A percentile compares a stretch with the other conserved stretches of the same genome.
phyloP scores from a whole-genome alignment of 1,140 invertebrate genomes.

The Drosophila funebris region DNA sequence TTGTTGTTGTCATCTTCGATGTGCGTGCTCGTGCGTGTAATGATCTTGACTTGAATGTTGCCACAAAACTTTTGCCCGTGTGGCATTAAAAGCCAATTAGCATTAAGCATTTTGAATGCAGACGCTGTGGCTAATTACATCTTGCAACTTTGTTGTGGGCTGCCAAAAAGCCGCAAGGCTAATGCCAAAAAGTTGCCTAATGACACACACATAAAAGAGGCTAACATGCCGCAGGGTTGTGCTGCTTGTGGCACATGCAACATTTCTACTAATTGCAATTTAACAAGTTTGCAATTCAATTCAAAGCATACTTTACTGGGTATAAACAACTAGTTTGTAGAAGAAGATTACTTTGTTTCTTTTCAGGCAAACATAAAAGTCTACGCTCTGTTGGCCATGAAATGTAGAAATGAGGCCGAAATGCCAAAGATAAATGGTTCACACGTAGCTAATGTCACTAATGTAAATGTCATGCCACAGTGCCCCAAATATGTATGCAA shows the following conservation, averaged over 20 bases:
- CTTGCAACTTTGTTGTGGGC: constrained; percentile 47
- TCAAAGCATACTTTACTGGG: neutral
- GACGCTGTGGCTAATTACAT: constrained; percentile 62
- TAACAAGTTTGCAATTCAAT: constrained; percentile 27
- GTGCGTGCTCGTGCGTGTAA: constrained; percentile 63
- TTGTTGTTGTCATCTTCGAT: neutral
- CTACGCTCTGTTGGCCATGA: constrained; percentile 20
- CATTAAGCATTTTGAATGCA: constrained; percentile 60
- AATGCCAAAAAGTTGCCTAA: constrained; percentile 72
- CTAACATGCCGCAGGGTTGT: neutral
- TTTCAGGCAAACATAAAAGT: neutral
- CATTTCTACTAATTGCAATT: constrained; percentile 57
- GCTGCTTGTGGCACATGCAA: constrained; percentile 5
- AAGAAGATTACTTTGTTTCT: neutral
- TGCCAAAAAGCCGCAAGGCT: constrained; percentile 39
- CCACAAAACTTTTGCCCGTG: constrained; percentile 53
- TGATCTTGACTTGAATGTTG: constrained; percentile 46
- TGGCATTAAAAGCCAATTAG: constrained; percentile 74
- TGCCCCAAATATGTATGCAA: constrained; percentile 49
- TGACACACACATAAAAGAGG: constrained; percentile 58
- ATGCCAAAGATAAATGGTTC: constrained; percentile 21
- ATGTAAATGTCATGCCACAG: neutral
- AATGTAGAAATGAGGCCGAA: neutral
- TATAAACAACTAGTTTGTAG: neutral
- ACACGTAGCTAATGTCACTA: constrained; percentile 17